These are phyloP conservation scores for Petrophora chlorosata DNA, from an alignment of 2,888 invertebrate genomes.

Conservation along the genomic window DNA sequence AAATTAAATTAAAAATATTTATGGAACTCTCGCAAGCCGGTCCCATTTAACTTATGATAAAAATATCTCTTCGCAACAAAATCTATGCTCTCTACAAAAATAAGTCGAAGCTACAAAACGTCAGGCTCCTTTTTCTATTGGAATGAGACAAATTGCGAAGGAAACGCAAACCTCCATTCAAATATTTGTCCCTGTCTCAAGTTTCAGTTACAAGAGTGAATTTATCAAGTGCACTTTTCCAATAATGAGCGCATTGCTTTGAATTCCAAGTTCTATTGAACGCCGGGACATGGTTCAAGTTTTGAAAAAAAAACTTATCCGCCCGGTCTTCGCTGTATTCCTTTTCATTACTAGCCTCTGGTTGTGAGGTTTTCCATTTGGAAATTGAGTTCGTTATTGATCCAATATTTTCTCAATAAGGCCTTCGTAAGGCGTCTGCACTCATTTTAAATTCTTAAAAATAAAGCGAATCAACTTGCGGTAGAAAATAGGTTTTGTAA, in stretches of 20 bases:
- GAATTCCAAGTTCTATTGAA: slow-evolving; percentile 50
- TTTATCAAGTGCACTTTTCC: slow-evolving; percentile 44
- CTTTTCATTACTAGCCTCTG: slow-evolving; percentile 43
- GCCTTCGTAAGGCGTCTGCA: background rate
- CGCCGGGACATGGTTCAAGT: slow-evolving; percentile 42
- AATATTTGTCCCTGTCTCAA: slow-evolving; percentile 38
- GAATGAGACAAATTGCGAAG: slow-evolving; percentile 25
- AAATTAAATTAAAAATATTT: no score
- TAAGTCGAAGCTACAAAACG: slow-evolving; percentile 14
- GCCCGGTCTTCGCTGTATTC: slow-evolving; percentile 39
- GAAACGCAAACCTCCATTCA: slow-evolving; percentile 35
- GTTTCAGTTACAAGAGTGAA: slow-evolving; percentile 39
- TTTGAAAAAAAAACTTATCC: slow-evolving; percentile 41
- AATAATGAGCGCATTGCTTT: slow-evolving; percentile 51
- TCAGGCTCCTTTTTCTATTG: slow-evolving; percentile 19
- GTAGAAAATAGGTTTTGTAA: no score
- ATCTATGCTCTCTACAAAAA: slow-evolving; percentile 5
- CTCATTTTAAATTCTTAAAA: slow-evolving; percentile 4
- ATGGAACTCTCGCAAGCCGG: no score
- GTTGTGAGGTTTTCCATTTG: slow-evolving; percentile 42
- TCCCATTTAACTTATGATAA: no score
- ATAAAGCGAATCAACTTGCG: background rate
- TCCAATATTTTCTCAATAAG: slow-evolving; percentile 25
- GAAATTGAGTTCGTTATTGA: slow-evolving; percentile 40
- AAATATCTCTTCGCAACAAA: background rate